Evolutionary conservation across 2,113 vertebrate genomes (phyloP), one percentile per base, ranked within the genome.

Genomic region (Baryphthengus martii): DNA sequence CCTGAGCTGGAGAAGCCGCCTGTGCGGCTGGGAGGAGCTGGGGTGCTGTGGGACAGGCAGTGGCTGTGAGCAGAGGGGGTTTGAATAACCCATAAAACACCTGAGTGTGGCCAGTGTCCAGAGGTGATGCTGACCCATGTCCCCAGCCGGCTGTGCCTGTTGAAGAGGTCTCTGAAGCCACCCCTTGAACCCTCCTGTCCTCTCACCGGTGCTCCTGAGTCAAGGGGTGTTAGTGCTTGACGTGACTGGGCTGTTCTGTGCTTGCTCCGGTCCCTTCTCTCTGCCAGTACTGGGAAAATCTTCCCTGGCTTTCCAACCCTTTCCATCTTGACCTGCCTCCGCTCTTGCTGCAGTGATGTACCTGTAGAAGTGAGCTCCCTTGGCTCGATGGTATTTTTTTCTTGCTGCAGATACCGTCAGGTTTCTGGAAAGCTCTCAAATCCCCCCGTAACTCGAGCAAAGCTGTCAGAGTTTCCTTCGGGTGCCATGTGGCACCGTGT

Each of bases 321-420:
- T 28, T 70, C 56, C 42, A 3, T 39, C n/a, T 23, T 53, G 0
- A 0, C 70, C 37, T 71, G 31, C 39, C 16, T 1, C 45, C 0
- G 4, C 28, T 81, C 42, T 40, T 11, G 2, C 66, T 49, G 74
- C 44, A 6, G 4, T 52, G 26, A 2, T 0, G 0, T 44, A 11
- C 45, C 40, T 29, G 10, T 29, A 21, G 10, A 49, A 74, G n/a
- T 21, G 31, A 37, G 17, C 42, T 42, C n/a, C 5, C 1, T 33
- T 20, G 55, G 8, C 23, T 55, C 70, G 11, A 26, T 26, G 5
- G 1, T 3, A 0, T 0, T 1, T 7, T 35, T 50, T 47, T 20
- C 62, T 71, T 85, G 17, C 29, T 58, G 55, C 25, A 26, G 14
- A n/a, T 28, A 23, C 6, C 7, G 53, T 37, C 72, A 39, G 35